These are phyloP conservation scores for Oncopodura yosiiana DNA, from an alignment of 1,140 invertebrate genomes.

Conservation along the genomic window DNA sequence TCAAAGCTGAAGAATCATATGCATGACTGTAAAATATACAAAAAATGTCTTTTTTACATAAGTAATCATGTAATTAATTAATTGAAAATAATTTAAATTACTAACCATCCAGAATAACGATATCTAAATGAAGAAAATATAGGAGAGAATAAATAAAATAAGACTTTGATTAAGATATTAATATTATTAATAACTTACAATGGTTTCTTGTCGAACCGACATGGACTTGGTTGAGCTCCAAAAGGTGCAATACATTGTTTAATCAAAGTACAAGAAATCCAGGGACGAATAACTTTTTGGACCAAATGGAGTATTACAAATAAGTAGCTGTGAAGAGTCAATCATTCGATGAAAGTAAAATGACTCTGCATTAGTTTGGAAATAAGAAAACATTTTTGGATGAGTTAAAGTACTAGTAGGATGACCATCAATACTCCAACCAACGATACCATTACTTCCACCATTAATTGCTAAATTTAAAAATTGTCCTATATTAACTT, in stretches of 20 bases:
- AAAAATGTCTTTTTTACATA: not conserved
- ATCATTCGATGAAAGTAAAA: slow-evolving; percentile 43
- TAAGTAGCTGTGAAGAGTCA: slow-evolving; percentile 41
- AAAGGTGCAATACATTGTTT: slow-evolving; percentile 44
- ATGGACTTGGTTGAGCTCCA: slow-evolving; percentile 43
- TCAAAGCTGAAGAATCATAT: slow-evolving; percentile 31
- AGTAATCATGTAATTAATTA: slow-evolving; percentile 2
- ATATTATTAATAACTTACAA: too few relatives aligned
- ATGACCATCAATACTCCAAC: slow-evolving; percentile 36
- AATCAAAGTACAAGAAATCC: slow-evolving; percentile 44
- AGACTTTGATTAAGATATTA: too few relatives aligned
- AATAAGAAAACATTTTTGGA: slow-evolving; percentile 48
- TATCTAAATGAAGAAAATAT: too few relatives aligned
- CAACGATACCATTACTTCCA: slow-evolving; percentile 32
- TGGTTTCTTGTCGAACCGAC: slow-evolving; percentile 43
- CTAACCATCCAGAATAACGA: slow-evolving; percentile 43
- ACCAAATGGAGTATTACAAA: slow-evolving; percentile 43
- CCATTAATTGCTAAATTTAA: slow-evolving; percentile 28
- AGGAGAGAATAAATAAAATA: too few relatives aligned
- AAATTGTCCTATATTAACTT: slow-evolving; percentile 14
- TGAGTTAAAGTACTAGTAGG: slow-evolving; percentile 48
- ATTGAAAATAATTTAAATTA: not conserved
- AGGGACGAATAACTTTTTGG: slow-evolving; percentile 41
- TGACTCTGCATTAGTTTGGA: slow-evolving; percentile 40
- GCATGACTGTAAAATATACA: not conserved